Evolutionary conservation across 2,888 invertebrate species (phyloP).

Genomic region (Creontiades dilutus): DNA sequence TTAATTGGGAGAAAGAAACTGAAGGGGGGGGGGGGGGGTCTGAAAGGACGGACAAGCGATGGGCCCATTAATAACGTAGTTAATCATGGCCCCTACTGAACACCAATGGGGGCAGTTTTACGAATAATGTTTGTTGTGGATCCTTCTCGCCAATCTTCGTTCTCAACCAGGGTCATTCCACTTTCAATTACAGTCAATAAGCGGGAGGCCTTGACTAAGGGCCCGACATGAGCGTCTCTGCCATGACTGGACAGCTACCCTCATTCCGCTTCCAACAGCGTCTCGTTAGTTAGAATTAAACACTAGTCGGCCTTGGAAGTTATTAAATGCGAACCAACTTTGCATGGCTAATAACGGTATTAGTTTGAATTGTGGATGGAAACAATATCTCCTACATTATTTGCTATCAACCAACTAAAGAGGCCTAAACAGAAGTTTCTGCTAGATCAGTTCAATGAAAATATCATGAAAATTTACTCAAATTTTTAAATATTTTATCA

Average conservation of each 20-base stretch:
- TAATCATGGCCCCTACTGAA: slow-evolving; percentile 40
- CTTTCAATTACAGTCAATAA: slow-evolving; percentile 46
- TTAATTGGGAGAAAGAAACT: slow-evolving; percentile 44
- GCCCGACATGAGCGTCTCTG: neutral
- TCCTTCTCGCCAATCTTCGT: slow-evolving; percentile 45
- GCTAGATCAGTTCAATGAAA: too few relatives aligned
- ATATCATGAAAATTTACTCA: too few relatives aligned
- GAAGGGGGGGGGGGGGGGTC: neutral
- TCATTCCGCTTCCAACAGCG: too few relatives aligned
- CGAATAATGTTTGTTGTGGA: slow-evolving; percentile 22
- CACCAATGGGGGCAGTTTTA: neutral
- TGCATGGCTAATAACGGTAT: too few relatives aligned
- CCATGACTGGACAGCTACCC: neutral
- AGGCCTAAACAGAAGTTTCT: too few relatives aligned
- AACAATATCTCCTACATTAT: too few relatives aligned
- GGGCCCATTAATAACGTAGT: slow-evolving; percentile 64
- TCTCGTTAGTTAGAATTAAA: too few relatives aligned
- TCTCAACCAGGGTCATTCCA: slow-evolving; percentile 38
- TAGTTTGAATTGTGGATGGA: too few relatives aligned
- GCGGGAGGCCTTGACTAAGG: slow-evolving; percentile 16
- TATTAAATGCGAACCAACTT: too few relatives aligned
- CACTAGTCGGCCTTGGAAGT: too few relatives aligned
- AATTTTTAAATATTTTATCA: too few relatives aligned
- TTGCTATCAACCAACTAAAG: too few relatives aligned
- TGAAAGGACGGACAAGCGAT: slow-evolving; percentile 36